Percentiles rank a stretch among this genome's conserved stretches.
Evolutionary conservation across 2,888 invertebrate genomes (phyloP).

Genomic region (Cybosia mesomella): DNA sequence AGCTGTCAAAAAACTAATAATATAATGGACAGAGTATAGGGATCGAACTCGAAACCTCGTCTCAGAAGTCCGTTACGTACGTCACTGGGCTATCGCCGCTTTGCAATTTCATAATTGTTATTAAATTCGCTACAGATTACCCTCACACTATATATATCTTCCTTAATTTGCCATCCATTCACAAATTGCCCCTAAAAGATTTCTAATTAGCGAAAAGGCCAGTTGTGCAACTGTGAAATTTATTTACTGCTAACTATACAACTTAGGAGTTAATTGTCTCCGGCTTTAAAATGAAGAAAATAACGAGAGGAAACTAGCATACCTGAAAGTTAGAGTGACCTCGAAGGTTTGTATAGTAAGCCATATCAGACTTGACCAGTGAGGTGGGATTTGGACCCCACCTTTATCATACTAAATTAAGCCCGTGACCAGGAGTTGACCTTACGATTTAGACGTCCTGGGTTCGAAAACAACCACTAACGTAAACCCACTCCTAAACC

Average conservation of each 20-base stretch:
- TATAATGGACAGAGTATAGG: too few species aligned
- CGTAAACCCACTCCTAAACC: too few species aligned
- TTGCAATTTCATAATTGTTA: background rate
- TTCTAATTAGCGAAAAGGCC: conserved; percentile 4
- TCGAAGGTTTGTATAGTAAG: background rate
- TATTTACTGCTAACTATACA: background rate
- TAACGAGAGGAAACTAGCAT: background rate
- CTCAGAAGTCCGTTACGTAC: too few species aligned
- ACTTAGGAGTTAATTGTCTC: background rate
- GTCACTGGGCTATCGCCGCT: too few species aligned
- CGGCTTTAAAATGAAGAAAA: background rate
- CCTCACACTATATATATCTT: background rate
- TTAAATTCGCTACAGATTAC: background rate
- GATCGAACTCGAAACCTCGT: too few species aligned
- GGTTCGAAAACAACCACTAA: too few species aligned
- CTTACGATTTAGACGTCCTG: too few species aligned
- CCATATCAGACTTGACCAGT: too few species aligned
- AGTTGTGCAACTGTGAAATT: background rate
- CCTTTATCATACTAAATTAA: too few species aligned
- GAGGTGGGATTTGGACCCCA: too few species aligned
- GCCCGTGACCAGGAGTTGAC: too few species aligned
- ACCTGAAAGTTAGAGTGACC: background rate
- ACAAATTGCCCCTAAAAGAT: background rate
- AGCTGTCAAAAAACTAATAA: too few species aligned
- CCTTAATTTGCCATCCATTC: background rate